Base-by-base conservation (phyloP, 2,888 invertebrate species). In the Metacarcinus magister region DNA sequence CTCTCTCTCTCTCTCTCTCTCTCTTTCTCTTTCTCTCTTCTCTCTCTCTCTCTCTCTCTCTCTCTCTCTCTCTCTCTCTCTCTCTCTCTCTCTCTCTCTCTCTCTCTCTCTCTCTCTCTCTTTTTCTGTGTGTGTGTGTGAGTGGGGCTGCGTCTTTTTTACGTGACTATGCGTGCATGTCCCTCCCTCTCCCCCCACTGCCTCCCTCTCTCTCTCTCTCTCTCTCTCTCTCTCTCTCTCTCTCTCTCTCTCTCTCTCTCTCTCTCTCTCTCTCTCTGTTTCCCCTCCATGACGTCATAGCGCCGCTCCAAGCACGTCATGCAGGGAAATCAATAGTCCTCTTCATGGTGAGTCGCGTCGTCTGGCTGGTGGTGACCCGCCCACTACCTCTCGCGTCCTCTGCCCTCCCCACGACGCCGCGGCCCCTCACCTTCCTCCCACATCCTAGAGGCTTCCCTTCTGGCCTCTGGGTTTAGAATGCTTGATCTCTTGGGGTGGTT, bases 221-320 rank as follows among this genome's bases (percentile, higher is more conserved):
- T 90, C 90, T 90, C 90, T 90, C 90, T 90, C 90, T 90, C 90
- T 90, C 39, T 90, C 90, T 90, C 90, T 90, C 39, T 39, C 90
- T 90, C 90, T 90, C 90, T 90, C 90, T 90, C 0, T 39, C 39
- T 43, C 90, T 90, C 90, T 90, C 90, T 90, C 8, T 90, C 43
- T 87, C 87, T 87, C 39, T 87, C 87, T 87, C 87, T 87, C 13
- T 87, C 87, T 87, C 13, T 54, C 54, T 54, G 54, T 13, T 54
- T 54, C 67, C 23, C 67, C 32, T 32, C n/a, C 46, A 28, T 48
- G 44, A n/a, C 28, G 46, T 91, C 46, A 46, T 39, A 82, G 82
- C 32, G 82, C 82, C 82, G 82, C 82, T 32, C 82, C 82, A 82
- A 82, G 32, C 82, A 28, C 82, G 82, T 82, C 82, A 82, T 82